Evolutionary conservation across 2,888 invertebrate genomes (phyloP), one percentile per base, ranked within the genome.

Genomic region (Cancer borealis): DNA sequence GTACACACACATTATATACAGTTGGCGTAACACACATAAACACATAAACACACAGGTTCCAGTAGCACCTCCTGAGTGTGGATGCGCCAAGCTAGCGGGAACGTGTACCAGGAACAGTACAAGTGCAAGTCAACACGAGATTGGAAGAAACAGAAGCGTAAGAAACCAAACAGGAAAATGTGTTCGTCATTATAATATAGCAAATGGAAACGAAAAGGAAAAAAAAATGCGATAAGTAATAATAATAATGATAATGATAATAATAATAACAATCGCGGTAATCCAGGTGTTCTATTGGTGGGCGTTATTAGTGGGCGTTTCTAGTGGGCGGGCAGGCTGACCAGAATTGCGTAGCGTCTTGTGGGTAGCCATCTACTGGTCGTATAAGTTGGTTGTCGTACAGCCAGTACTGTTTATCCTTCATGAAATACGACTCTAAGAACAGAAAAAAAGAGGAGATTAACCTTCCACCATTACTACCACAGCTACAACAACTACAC

Each of bases 401-500:
- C 92, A 96, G 96, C 96, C 96, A 97, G 96, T 96, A 97, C 39
- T 95, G 79, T 17, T 98, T 98, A n/a, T 98, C 98, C 97, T 99
- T 98, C 97, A 99, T 99, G 97, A 99, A 99, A 96, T 99, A 99
- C 0, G 99, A 99, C 96, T 98, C 98, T 98, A 97, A n/a, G 97
- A 97, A 79, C 8, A 14, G 79, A 30, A 30, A 3, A 8, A 0
- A 6, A 21, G 14, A 66, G 21, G 66, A 66, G 66, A 66, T 17
- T 21, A 66, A 66, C 12, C 49, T 47, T 47, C 89, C n/a, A 47
- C 17, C 49, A 89, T 49, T 46, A 89, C 89, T 49, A 89, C 89
- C 26, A 47, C n/a, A n/a, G 49, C 26, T 46, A 54, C 54, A 2
- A 54, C 54, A 12, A 54, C 54, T 54, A 54, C 54, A 89, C 26